Conservation (phyloP, 2,888 invertebrate genomes). For the Epinotia brunnichana region DNA sequence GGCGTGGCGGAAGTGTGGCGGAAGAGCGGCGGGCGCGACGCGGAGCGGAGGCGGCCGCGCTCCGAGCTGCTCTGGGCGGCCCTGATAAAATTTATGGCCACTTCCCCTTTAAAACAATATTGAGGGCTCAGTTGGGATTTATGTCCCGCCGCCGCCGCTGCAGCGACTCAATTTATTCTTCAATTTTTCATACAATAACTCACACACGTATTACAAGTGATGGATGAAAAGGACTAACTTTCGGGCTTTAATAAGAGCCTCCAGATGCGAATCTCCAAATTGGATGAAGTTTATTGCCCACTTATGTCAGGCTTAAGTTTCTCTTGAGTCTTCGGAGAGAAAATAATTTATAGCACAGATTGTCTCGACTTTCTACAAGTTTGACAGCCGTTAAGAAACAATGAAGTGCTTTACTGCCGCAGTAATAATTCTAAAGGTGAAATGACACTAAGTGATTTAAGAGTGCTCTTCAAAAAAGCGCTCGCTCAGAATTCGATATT, state of each 20-base stretch:
- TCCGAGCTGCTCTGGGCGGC: slow-evolving; percentile 69
- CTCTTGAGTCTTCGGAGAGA: slow-evolving; percentile 80
- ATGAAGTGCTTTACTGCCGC: slow-evolving; percentile 52
- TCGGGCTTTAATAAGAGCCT: slow-evolving; percentile 84
- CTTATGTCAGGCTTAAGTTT: slow-evolving; percentile 84
- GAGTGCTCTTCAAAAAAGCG: no score
- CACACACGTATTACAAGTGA: slow-evolving; percentile 84
- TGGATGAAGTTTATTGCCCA: slow-evolving; percentile 84
- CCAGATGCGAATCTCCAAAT: slow-evolving; percentile 85
- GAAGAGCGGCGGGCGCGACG: slow-evolving; percentile 45
- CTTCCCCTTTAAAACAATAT: slow-evolving; percentile 85
- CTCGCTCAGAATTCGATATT: no score
- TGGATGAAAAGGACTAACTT: slow-evolving; percentile 85
- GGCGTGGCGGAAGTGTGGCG: slow-evolving; percentile 48
- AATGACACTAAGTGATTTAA: slow-evolving; percentile 27
- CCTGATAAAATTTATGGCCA: slow-evolving; percentile 85
- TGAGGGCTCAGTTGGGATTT: slow-evolving; percentile 85
- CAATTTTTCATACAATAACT: slow-evolving; percentile 85
- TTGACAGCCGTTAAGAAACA: slow-evolving; percentile 70
- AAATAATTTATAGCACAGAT: slow-evolving; percentile 82
- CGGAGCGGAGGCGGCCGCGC: slow-evolving; percentile 55
- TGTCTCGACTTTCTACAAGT: slow-evolving; percentile 75
- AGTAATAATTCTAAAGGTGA: slow-evolving; percentile 22
- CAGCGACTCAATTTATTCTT: slow-evolving; percentile 85
- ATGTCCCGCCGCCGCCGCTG: slow-evolving; percentile 84